These are phyloP conservation scores for Polymixis lichenea DNA, from an alignment of 2,888 invertebrate genomes.

Conservation along the genomic window DNA sequence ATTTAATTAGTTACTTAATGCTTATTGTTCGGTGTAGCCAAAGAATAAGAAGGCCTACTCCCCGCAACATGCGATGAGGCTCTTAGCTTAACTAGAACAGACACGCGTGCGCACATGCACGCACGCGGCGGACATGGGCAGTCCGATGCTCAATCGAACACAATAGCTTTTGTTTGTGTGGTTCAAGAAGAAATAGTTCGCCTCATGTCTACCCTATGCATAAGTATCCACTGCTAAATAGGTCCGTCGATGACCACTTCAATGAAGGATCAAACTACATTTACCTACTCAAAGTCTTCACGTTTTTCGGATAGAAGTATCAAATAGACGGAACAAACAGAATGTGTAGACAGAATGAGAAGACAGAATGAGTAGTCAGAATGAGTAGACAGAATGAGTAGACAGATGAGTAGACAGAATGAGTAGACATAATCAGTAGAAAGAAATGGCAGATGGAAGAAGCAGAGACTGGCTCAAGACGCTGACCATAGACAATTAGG, in stretches of 20 bases:
- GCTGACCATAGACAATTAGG: not conserved
- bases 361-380: not conserved
- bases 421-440: not conserved
- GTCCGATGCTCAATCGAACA: not conserved
- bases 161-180: not conserved
- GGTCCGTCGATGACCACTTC: not conserved
- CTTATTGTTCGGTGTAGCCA: not conserved
- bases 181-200: not conserved
- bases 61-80: not conserved
- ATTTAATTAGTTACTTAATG: conserved; percentile 38
- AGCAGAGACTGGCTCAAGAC: too few relatives aligned
- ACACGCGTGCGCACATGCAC: too few relatives aligned
- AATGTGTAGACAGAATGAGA: not conserved
- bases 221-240: not conserved
- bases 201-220: not conserved
- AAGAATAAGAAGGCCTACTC: conserved; percentile 1
- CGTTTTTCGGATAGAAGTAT: not conserved
- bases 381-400: not conserved
- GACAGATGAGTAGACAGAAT: not conserved
- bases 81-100: not conserved
- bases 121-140: not conserved
- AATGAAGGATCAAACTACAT: not conserved
- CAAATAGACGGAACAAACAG: not conserved
- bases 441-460: not conserved
- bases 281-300: not conserved